Base-by-base conservation (phyloP, 2,888 invertebrate species). In the Dryobotodes eremita region DNA sequence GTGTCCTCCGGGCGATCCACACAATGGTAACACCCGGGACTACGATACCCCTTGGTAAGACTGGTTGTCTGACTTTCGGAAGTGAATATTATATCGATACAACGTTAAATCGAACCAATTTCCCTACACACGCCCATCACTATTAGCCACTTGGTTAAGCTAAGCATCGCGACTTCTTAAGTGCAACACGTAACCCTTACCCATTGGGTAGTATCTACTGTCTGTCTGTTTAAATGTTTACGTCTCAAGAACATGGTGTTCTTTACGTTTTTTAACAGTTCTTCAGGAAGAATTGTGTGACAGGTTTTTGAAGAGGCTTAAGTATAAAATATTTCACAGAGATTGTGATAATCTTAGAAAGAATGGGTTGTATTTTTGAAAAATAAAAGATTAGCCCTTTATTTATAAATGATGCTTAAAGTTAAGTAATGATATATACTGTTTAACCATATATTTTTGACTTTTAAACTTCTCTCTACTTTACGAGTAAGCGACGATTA, bases 171-270 rank as follows among this genome's bases (percentile, higher is more conserved):
- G 91, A 91, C 92, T 91, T 88, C 92, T 79, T 85, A 95, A 96
- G 95, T 95, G 95, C 93, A 75, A 75, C 86, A 90, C 85, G 89
- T 93, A 95, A 95, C 95, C 95, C 42, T 42, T 42, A 42, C 42
- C 42, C 95, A 96, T 95, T 95, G 94, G 77, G 79, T 83, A 89
- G 92, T 95, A 95, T 95, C 59, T 94, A 90, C 90, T 92, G 93
- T 92, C 90, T 92, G 93, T 92, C 91, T 94, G 94, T 94, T 95
- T 95, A 36, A 80, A 91, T 95, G 95, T 95, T 95, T 95, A 94
- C 93, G 89, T 95, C 92, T 92, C 92, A 91, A 95, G 92, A 88
- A 92, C 86, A 73, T 78, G 76, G 71, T 75, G 74, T 80, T 75
- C 74, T 72, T 31, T 46, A 65, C 11, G 8, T 79, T 76, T 74